phyloP scores from a whole-genome alignment of 1,140 invertebrate genomes.

The Belonocnema kinseyi region DNA sequence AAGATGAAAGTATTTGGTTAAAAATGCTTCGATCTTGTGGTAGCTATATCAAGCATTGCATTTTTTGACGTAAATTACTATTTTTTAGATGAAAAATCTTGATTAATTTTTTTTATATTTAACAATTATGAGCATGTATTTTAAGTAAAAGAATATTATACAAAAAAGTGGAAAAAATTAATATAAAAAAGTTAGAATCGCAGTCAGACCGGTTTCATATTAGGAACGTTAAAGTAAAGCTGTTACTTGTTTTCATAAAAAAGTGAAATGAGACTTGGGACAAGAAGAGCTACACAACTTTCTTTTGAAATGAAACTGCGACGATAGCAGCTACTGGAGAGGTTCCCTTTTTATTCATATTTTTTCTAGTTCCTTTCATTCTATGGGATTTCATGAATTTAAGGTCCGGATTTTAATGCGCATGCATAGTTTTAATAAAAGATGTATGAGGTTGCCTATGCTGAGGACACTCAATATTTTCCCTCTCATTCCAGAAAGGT shows the following conservation, averaged over 20 bases:
- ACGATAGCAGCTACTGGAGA: neutral
- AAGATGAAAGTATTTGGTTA: no score
- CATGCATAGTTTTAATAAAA: conserved; percentile 6
- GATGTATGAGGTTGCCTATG: neutral
- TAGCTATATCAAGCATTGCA: no score
- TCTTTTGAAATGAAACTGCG: neutral
- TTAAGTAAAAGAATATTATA: no score
- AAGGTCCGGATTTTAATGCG: neutral
- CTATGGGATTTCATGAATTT: neutral
- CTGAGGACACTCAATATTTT: neutral
- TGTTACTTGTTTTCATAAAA: neutral
- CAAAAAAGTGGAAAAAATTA: no score
- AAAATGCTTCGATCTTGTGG: no score
- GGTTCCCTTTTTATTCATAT: neutral
- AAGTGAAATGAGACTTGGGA: neutral
- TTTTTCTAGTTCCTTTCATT: neutral
- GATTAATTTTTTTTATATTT: no score
- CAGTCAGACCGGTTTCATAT: neutral
- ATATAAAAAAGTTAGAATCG: neutral
- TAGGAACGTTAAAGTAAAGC: neutral
- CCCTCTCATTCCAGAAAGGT: neutral
- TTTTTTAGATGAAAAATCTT: no score
- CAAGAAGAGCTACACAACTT: neutral
- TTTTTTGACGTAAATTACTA: no score
- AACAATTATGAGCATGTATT: no score